phyloP scores from a whole-genome alignment of 2,113 vertebrate genomes.

The Alaudala cheleensis region DNA sequence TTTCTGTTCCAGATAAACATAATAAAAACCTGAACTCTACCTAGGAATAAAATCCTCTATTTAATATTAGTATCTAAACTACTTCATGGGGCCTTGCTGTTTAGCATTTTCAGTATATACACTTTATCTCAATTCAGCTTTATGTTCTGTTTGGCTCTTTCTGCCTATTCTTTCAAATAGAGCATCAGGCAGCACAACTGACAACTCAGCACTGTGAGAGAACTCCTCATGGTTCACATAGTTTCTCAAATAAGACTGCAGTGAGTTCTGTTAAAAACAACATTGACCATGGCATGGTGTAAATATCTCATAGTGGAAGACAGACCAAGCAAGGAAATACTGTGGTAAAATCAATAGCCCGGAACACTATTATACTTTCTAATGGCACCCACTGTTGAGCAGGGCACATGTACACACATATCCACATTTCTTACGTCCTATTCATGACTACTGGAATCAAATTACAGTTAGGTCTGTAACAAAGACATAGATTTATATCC shows the following conservation, averaged over 20 bases:
- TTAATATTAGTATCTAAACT: not conserved
- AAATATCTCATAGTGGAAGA: conserved; percentile 21
- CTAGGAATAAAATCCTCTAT: not conserved
- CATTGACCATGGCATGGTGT: conserved; percentile 9
- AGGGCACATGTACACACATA: not conserved
- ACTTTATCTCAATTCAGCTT: not conserved
- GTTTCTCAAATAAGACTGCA: conserved; percentile 1
- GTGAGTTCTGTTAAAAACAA: conserved; percentile 32
- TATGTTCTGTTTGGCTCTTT: not conserved
- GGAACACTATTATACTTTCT: conserved; percentile 5
- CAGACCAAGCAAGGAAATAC: conserved; percentile 46
- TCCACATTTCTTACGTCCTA: not conserved
- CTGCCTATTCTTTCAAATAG: not conserved
- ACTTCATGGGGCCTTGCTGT: not conserved
- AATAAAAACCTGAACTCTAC: not conserved
- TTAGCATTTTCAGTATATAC: not conserved
- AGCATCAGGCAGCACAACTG: not conserved
- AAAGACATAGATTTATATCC: not conserved
- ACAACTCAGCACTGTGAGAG: not conserved
- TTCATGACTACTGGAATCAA: not conserved
- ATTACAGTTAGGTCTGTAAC: not conserved
- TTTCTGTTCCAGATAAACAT: not conserved
- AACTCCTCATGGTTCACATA: not conserved
- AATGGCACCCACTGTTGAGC: not conserved
- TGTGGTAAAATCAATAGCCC: conserved; percentile 55